Conservation (phyloP, 2,113 vertebrate species). For the Hemichromis elongatus region DNA sequence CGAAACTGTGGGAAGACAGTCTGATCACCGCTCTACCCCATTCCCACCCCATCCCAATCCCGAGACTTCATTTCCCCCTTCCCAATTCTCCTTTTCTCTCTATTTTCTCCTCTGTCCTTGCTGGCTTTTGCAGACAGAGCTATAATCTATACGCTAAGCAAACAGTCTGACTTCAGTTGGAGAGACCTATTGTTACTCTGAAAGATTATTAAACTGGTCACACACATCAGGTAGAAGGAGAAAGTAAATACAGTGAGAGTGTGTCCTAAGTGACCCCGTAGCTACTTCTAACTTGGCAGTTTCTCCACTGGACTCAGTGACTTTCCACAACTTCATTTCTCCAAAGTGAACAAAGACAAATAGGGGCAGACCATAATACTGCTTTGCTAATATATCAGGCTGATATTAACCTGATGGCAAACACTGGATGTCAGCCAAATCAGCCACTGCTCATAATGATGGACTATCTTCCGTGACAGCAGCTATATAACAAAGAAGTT, state of each 20-base stretch:
- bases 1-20: constrained; percentile 55
- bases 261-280: neutral
- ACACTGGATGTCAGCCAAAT: neutral
- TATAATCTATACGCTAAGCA: neutral
- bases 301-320: neutral
- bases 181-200: neutral
- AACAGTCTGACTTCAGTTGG: neutral
- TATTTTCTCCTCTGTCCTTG: neutral
- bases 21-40: neutral
- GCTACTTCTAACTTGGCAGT: neutral
- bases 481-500: neutral
- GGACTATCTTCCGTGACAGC: neutral
- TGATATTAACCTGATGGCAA: constrained; percentile 3
- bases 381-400: neutral
- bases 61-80: neutral
- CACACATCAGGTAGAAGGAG: neutral
- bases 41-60: neutral
- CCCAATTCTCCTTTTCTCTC: neutral
- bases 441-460: neutral
- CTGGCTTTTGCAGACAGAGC: neutral
- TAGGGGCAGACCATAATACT: neutral
- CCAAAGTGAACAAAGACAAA: neutral
- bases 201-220: neutral
- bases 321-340: neutral
- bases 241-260: neutral